Conservation (phyloP, 2,797 vertebrate species). For the Eutrigla gurnardus region DNA sequence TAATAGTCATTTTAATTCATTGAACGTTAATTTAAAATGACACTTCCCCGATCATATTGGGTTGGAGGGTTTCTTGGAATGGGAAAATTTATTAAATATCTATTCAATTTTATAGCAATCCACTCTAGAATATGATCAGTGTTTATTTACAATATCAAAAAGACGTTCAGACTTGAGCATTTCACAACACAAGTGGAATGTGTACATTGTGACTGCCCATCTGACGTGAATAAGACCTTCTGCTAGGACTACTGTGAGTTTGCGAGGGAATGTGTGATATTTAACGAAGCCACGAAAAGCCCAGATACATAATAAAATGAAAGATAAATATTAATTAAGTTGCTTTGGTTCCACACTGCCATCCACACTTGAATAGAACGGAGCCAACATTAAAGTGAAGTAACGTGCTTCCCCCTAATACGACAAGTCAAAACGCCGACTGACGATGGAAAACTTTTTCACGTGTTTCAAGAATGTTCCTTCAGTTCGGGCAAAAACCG, state of each 20-base stretch:
- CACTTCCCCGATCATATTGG: too few relatives aligned
- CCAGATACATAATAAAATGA: constrained; percentile 8
- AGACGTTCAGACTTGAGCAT: too few relatives aligned
- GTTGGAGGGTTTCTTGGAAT: too few relatives aligned
- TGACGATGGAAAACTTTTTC: neutral
- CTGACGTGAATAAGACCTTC: too few relatives aligned
- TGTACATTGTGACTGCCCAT: neutral
- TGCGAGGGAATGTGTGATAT: neutral
- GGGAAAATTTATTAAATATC: too few relatives aligned
- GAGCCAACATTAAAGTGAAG: neutral
- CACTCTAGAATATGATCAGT: too few relatives aligned
- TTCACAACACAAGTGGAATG: too few relatives aligned
- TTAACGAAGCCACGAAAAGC: constrained; percentile 4
- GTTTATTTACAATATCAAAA: too few relatives aligned
- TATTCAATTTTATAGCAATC: too few relatives aligned
- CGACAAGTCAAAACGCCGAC: constrained; percentile 6
- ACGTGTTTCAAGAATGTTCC: constrained; percentile 1
- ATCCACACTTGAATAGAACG: constrained; percentile 1
- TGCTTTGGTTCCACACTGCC: neutral
- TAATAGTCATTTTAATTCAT: too few relatives aligned
- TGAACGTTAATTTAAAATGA: too few relatives aligned
- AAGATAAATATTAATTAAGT: neutral
- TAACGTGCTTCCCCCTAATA: neutral
- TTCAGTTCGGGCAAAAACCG: constrained; percentile 21
- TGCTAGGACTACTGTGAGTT: too few relatives aligned